Base-by-base conservation (phyloP, 2,113 vertebrate species). In the Stictonetta naevosa region DNA sequence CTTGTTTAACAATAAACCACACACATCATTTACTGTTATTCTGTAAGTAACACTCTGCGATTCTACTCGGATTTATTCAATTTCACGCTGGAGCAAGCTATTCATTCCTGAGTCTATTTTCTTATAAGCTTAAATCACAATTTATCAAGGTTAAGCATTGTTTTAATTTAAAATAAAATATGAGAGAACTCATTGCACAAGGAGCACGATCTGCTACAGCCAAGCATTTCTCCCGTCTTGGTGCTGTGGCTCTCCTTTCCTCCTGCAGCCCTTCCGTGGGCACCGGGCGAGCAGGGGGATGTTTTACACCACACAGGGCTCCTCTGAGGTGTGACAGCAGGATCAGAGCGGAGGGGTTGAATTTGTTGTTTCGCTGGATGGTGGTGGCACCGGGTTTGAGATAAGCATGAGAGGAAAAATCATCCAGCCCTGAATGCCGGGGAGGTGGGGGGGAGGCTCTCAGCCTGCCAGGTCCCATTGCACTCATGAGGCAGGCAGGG, bases 141-240 rank as follows among this genome's bases (percentile, higher is more conserved):
- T 90, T 96, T 71, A 96, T 55, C 86, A 84, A 92, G 86, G 95
- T 94, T 96, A 79, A 96, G 79, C 84, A 56, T 84, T 92, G 89
- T 88, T 97, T 96, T 95, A 94, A 94, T 90, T 96, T 71, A 68
- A 83, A 90, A 86, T 18, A 31, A 36, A 93, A 29, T 6, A 34
- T 31, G 55, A 77, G 88, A 53, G 50, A 34, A 14, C 7, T 42
- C 29, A 16, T 28, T 40, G 46, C 42, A 52, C 63, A 44, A 74
- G 56, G 44, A 83, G 38, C 34, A 36, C 2, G 31, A 73, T 38
- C n/a, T 46, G 68, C 48, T 66, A 26, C 62, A 64, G 46, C 5
- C 44, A 67, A 64, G 63, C 2, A 1, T 53, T 40, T 77, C 48
- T 83, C 78, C 40, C 1, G 0, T 36, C 75, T 68, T 1, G 0